phyloP scores from a whole-genome alignment of 2,888 invertebrate genomes.

The Agrochola lota region DNA sequence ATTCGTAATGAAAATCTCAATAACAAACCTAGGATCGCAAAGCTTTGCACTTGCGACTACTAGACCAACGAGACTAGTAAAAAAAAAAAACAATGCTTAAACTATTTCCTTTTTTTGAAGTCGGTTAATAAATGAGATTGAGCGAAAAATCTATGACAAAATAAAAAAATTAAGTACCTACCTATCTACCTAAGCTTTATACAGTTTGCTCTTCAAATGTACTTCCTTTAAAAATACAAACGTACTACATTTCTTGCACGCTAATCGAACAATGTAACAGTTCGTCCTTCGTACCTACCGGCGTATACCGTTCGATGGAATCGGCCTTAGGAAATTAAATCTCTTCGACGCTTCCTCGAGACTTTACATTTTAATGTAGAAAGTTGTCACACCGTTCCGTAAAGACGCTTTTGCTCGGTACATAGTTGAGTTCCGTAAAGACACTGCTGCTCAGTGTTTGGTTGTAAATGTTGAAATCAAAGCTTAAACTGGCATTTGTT shows the following conservation, averaged over 20 bases:
- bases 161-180: too few species aligned
- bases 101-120: too few species aligned
- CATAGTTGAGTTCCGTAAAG: constrained; percentile 36
- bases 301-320: constrained; percentile 39
- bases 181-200: not conserved
- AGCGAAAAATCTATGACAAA: too few species aligned
- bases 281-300: constrained; percentile 35
- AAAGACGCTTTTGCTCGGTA: not conserved
- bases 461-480: too few species aligned
- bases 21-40: too few species aligned
- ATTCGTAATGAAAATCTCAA: too few species aligned
- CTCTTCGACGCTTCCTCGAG: constrained; percentile 73
- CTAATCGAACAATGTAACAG: constrained; percentile 55
- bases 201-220: not conserved
- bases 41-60: too few species aligned
- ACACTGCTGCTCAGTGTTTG: too few species aligned
- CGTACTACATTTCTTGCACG: constrained; percentile 21
- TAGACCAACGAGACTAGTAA: too few species aligned
- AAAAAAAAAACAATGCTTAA: too few species aligned
- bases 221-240: not conserved
- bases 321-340: constrained; percentile 86
- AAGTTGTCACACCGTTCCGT: constrained; percentile 70
- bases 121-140: too few species aligned
- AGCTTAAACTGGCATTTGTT: too few species aligned
- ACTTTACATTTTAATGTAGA: constrained; percentile 83